Percentiles rank a stretch among this genome's conserved stretches.
phyloP scores from a whole-genome alignment of 2,888 invertebrate genomes.

The Toxonevra muliebris region DNA sequence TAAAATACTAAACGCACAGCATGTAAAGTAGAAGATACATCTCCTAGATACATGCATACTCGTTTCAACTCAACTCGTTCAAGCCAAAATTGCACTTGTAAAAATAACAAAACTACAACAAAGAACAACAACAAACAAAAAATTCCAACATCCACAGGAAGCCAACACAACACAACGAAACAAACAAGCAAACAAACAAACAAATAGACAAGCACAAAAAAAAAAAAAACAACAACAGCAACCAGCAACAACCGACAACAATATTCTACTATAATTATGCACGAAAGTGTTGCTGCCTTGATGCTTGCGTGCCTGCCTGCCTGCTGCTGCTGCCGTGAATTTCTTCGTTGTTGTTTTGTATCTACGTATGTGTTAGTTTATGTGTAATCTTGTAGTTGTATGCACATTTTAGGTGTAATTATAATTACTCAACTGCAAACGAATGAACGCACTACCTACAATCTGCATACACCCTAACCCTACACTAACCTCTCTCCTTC shows the following conservation, averaged over 20 bases:
- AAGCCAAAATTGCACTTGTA: constrained; percentile 16
- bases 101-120: not conserved
- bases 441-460: no score
- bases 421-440: not conserved
- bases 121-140: not conserved
- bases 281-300: not conserved
- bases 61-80: not conserved
- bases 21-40: not conserved
- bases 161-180: constrained; percentile 3
- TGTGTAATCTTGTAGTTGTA: not conserved
- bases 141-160: constrained; percentile 20
- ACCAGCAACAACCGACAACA: not conserved
- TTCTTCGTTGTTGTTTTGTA: not conserved
- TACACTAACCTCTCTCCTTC: no score
- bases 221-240: not conserved
- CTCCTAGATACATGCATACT: not conserved
- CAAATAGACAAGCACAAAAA: not conserved
- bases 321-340: not conserved
- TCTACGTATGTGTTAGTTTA: not conserved
- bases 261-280: not conserved
- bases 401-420: not conserved
- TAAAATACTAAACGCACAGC: no score
- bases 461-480: no score
- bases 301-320: not conserved
- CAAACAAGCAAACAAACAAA: constrained; percentile 10